Percentiles rank a stretch among this genome's conserved stretches.
phyloP scores from a whole-genome alignment of 1,140 invertebrate genomes.

The Diachasma alloeum region DNA sequence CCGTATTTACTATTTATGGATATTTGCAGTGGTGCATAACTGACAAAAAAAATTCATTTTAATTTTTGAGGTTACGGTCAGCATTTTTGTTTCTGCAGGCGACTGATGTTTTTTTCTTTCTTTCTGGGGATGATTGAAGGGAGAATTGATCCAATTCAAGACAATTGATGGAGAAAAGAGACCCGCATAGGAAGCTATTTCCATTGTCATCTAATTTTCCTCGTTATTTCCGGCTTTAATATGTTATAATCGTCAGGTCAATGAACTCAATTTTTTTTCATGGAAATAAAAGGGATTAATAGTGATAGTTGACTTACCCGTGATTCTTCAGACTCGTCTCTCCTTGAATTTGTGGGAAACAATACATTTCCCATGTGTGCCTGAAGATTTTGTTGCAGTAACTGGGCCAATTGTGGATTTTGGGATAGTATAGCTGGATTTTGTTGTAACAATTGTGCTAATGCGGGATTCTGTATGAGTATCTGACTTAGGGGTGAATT shows the following conservation, averaged over 20 bases:
- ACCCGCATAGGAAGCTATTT: conserved; percentile 1
- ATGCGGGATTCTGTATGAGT: conserved; percentile 56
- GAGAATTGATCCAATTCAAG: neutral
- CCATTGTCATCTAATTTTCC: conserved; percentile 4
- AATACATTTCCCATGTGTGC: conserved; percentile 59
- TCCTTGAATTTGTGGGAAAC: conserved; percentile 44
- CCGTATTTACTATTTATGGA: neutral
- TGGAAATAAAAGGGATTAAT: neutral
- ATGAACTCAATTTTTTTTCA: neutral
- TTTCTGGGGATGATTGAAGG: neutral
- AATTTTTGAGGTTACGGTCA: neutral
- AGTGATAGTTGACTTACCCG: conserved; percentile 47
- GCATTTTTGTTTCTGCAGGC: neutral
- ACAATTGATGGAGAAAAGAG: conserved; percentile 1
- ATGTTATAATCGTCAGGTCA: neutral
- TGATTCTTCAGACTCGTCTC: conserved; percentile 55
- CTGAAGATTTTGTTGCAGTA: conserved; percentile 61
- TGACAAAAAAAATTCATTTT: neutral
- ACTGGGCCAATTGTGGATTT: conserved; percentile 58
- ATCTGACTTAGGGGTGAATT: conserved; percentile 57
- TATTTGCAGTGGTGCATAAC: neutral
- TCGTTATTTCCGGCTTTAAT: neutral
- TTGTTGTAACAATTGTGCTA: conserved; percentile 59
- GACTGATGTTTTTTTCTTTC: neutral
- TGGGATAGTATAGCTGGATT: conserved; percentile 58